Evolutionary conservation across 2,797 vertebrate species (phyloP).

Genomic region (Pangasius mekongensis): DNA sequence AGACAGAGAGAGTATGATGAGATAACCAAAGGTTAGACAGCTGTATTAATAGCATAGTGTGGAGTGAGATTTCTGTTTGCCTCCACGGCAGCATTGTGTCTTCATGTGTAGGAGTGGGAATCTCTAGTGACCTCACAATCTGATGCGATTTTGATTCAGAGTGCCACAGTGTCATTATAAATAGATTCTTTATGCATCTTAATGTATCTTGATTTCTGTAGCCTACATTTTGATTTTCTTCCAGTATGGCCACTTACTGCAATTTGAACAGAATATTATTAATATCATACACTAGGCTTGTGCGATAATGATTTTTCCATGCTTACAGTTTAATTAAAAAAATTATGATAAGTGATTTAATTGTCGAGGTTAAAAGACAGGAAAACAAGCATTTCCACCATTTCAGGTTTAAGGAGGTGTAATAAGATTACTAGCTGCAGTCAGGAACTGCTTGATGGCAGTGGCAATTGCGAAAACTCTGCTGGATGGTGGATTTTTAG

Average conservation of each 20-base stretch:
- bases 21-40: conserved; percentile 29
- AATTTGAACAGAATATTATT: neutral
- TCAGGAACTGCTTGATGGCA: neutral
- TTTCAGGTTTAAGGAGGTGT: neutral
- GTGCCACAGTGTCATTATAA: conserved; percentile 15
- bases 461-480: neutral
- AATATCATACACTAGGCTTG: neutral
- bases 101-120: conserved; percentile 23
- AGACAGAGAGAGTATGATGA: neutral
- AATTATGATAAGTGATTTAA: neutral
- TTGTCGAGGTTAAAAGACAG: neutral
- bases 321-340: neutral
- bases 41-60: conserved; percentile 19
- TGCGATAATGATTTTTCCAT: neutral
- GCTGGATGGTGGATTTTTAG: neutral
- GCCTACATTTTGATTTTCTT: neutral
- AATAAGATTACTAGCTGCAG: neutral
- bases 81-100: neutral
- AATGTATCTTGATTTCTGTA: neutral
- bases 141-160: conserved; percentile 19
- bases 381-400: neutral
- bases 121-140: conserved; percentile 33
- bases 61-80: conserved; percentile 26
- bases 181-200: neutral
- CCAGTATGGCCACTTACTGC: neutral